Evolutionary conservation across 2,113 vertebrate genomes (phyloP), one percentile per base, ranked within the genome.

Genomic region (Heterotis niloticus): DNA sequence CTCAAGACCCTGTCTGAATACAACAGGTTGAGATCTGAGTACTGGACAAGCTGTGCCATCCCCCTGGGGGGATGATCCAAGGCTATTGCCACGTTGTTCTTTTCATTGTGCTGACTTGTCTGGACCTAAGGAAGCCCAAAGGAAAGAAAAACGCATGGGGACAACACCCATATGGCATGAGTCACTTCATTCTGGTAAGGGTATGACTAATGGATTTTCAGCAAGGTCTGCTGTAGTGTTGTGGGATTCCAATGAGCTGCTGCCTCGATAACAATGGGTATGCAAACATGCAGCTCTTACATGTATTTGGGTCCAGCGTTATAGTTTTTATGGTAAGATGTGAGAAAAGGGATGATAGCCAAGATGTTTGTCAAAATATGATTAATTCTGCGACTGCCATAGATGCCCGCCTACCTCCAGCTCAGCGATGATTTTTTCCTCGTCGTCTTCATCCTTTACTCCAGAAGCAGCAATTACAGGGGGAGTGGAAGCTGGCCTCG

Each of bases 371-470:
- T 5, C 28, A 17, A 20, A 60, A 17, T 17, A 59, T 78, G 26
- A 29, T 12, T 26, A 59, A n/a, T 69, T 54, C 11, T 44, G 10
- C 17, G 26, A 24, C 51, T 10, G 3, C 64, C 20, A 4, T 5
- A 23, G 17, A 16, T 60, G 64, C 66, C 5, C 44, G 78, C 88
- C 78, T 87, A 99, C 97, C 96, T 98, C 96, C 65, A 98, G 92
- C 88, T 99, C 97, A 0, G 96, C 96, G 0, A 97, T 93, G 82
- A 99, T 98, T 85, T 91, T 91, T 75, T 98, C 96, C 76, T 98
- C 96, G 0, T 98, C 94, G 0, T 98, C 95, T 0, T 96, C 95
- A 0, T 96, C 94, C 78, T 93, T 95, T 44, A 96, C 84, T 78
- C 92, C 95, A 0, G 96, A 97, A n/a, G 95, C 89, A 0, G 92